Percentiles rank a stretch among this genome's conserved stretches.
Evolutionary conservation across 2,888 invertebrate species (phyloP).

Genomic region (Meandrusa payeni): DNA sequence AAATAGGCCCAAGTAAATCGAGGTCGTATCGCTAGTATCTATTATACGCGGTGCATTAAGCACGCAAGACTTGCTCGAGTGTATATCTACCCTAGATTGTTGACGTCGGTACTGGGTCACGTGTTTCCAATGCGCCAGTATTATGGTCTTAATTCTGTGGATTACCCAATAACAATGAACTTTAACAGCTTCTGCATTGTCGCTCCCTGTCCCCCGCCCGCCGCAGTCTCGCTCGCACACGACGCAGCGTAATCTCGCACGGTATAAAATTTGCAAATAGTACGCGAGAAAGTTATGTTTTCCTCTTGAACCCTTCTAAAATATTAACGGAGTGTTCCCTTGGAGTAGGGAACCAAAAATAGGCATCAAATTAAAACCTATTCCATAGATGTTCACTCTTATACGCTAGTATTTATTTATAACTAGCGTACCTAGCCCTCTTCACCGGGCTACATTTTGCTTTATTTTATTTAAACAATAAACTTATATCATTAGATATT

Average conservation of each 20-base stretch:
- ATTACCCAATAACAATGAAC: constrained; percentile 34
- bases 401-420: too few species aligned
- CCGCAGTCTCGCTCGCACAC: constrained; percentile 17
- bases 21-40: too few species aligned
- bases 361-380: too few species aligned
- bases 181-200: constrained; percentile 28
- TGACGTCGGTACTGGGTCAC: constrained; percentile 20
- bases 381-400: too few species aligned
- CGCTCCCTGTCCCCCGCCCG: constrained; percentile 15
- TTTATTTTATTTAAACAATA: too few species aligned
- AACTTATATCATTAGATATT: too few species aligned
- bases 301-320: constrained; percentile 31
- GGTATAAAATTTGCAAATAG: constrained; percentile 22
- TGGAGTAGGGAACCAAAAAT: not conserved
- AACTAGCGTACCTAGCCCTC: too few species aligned
- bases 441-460: too few species aligned
- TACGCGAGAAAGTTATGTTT: constrained; percentile 14
- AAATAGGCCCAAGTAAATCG: too few species aligned
- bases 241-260: constrained; percentile 17
- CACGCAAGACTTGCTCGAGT: not conserved
- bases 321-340: constrained; percentile 29
- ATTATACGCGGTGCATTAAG: too few species aligned
- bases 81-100: constrained; percentile 7
- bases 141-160: constrained; percentile 31
- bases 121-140: constrained; percentile 24